A percentile compares a stretch with the other conserved stretches of the same genome.
These are phyloP conservation scores for Caenorhabditis sulstoni DNA, from an alignment of 2,888 invertebrate genomes.

Conservation along the genomic window DNA sequence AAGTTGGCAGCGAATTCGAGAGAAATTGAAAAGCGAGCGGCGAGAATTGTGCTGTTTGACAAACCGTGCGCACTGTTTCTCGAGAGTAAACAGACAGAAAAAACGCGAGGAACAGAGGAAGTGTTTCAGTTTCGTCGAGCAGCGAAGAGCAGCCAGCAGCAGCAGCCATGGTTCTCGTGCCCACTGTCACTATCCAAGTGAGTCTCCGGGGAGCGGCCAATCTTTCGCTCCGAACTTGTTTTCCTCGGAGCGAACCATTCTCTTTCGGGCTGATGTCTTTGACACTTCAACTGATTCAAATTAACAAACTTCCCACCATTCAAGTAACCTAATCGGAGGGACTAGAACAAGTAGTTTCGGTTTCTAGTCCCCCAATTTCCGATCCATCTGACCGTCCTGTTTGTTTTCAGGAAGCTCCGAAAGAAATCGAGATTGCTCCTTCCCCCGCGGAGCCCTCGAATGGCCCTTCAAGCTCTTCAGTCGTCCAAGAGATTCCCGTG, in stretches of 20 bases:
- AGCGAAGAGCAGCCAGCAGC: conserved; percentile 42
- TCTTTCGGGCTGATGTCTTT: not conserved
- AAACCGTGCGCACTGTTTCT: conserved; percentile 23
- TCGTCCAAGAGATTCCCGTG: conserved; percentile 24
- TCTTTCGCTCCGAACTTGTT: too few species aligned
- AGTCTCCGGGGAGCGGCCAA: not conserved
- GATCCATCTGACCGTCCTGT: not conserved
- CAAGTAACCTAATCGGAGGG: not conserved
- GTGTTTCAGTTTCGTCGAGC: conserved; percentile 56
- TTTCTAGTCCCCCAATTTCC: not conserved
- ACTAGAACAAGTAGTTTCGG: too few species aligned
- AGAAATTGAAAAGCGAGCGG: conserved; percentile 22
- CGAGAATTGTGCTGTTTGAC: conserved; percentile 35
- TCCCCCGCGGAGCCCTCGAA: not conserved
- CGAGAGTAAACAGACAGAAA: conserved; percentile 37
- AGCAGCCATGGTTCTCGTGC: conserved; percentile 43
- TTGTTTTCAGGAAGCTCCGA: conserved; percentile 36
- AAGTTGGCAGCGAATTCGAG: conserved; percentile 14
- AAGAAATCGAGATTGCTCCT: conserved; percentile 13
- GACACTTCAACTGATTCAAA: not conserved
- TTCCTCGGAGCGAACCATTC: not conserved
- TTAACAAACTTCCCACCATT: not conserved
- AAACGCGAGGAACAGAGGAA: not conserved
- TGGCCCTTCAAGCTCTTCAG: conserved; percentile 20
- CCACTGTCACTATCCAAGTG: conserved; percentile 40